Evolutionary conservation across 2,113 vertebrate genomes (phyloP), one percentile per base, ranked within the genome.

Genomic region (Malurus alboscapulatus): DNA sequence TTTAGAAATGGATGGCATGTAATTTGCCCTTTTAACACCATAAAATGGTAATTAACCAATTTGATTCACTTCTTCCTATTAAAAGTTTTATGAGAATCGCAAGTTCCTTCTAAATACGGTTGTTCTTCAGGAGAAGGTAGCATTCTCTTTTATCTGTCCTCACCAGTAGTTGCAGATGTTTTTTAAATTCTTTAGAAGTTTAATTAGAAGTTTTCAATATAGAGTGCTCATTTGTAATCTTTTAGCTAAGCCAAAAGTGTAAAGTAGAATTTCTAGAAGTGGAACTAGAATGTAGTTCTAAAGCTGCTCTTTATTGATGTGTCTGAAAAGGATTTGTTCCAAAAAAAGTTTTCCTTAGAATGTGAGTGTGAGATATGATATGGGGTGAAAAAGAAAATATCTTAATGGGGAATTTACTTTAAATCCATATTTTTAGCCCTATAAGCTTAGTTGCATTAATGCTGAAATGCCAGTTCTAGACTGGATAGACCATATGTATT

Each of bases 41-140:
- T 98, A 97, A 98, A 98, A 97, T 97, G 96, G 91, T 97, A 98
- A 98, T 98, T 98, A 98, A 97, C 94, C 94, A 97, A 97, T 98
- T 98, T 97, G 97, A 97, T 97, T 97, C 97, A 97, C 95, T 97
- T 96, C 96, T 96, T 97, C 96, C 94, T 97, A 97, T 97, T 98
- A 97, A 97, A 98, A 97, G 96, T 98, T 97, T 97, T 97, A 97
- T 96, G 90, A 96, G 97, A 97, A 97, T 95, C 72, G 11, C 94
- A 96, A 96, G 93, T 96, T 97, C 93, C 69, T 93, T 97, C 96
- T 92, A 96, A 96, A 98, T 92, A 96, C 90, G 92, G 59, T 97
- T 96, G 97, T 96, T 97, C 90, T 95, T 96, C 81, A 94, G 62
- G 90, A 97, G 93, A 97, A 97, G 96, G 95, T 97, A 92, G 69